Base-by-base conservation (phyloP, 2,888 invertebrate genomes). In the Lycophotia porphyrea region DNA sequence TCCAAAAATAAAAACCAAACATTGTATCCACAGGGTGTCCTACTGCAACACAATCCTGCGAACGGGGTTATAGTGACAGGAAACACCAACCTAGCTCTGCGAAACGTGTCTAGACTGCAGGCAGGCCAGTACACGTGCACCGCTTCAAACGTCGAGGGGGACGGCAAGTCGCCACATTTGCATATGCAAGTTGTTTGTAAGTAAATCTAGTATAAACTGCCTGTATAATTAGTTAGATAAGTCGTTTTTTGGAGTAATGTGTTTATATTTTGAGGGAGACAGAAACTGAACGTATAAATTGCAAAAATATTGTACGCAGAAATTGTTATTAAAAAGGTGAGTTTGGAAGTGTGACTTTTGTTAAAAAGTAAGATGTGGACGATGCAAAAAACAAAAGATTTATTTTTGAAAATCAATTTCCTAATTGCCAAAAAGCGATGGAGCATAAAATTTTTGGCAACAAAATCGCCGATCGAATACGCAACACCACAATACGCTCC, bases 121-220 rank as follows among this genome's bases (percentile, higher is more conserved):
- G 98, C 98, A 21, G 99, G 99, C 70, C 98, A 98, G 93, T 99
- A 99, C 94, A 98, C 98, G 39, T 99, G 99, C 93, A 98, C 98
- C 39, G 99, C 99, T 5, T 98, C 98, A 58, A 99, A 99, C 92
- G 98, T 98, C 39, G 99, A 99, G 94, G 99, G 99, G 1, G 99
- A 99, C 90, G 98, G 99, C 55, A 97, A 98, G 91, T 99, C 99
- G 90, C 98, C 98, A 89, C 97, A 97, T 61, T 97, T 99, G 73
- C 97, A 97, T 90, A 97, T 99, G 90, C 98, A 98, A 97, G 98
- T 99, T 92, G 98, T 99, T 97, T 99, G 99, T 99, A 97, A 98
- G 99, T 98, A 85, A 85, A 85, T 71, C 71, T 66, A 68, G 71
- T 73, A 85, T 75, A 76, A 74, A 78, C 77, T 71, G 61, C 61